phyloP scores from a whole-genome alignment of 2,797 vertebrate species.

The Pantherophis vulpinus region DNA sequence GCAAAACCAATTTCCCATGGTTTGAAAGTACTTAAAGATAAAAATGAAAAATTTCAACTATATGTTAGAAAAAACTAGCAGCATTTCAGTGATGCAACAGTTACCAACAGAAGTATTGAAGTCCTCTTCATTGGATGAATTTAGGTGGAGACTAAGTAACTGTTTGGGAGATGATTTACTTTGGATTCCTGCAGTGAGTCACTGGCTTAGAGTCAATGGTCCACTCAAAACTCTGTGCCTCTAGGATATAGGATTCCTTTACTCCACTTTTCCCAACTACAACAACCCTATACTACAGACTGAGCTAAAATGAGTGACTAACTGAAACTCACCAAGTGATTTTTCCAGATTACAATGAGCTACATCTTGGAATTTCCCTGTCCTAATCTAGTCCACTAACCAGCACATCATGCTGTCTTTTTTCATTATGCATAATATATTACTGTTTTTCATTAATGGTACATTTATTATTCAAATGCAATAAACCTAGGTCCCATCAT shows the following conservation, averaged over 20 bases:
- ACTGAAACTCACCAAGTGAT: neutral
- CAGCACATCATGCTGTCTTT: neutral
- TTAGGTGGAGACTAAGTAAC: neutral
- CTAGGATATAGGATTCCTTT: neutral
- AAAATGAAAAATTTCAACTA: neutral
- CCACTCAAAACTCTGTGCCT: neutral
- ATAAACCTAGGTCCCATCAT: slow-evolving; percentile 6
- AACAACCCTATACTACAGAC: neutral
- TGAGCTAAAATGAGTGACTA: neutral
- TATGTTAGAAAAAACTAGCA: neutral
- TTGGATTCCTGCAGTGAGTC: neutral
- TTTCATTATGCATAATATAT: slow-evolving; percentile 7
- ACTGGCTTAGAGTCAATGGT: neutral
- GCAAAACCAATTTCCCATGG: neutral
- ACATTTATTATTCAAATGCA: slow-evolving; percentile 24
- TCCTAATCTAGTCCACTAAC: neutral
- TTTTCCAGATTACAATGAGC: neutral
- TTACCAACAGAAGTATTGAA: neutral
- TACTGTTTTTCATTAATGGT: neutral
- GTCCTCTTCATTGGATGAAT: neutral
- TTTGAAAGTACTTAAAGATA: neutral
- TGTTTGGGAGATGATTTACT: neutral
- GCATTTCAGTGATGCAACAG: neutral
- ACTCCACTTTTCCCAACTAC: neutral
- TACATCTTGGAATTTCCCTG: neutral